Evolutionary conservation across 2,113 vertebrate species (phyloP), one percentile per base, ranked within the genome.

Genomic region (Poicephalus gulielmi): DNA sequence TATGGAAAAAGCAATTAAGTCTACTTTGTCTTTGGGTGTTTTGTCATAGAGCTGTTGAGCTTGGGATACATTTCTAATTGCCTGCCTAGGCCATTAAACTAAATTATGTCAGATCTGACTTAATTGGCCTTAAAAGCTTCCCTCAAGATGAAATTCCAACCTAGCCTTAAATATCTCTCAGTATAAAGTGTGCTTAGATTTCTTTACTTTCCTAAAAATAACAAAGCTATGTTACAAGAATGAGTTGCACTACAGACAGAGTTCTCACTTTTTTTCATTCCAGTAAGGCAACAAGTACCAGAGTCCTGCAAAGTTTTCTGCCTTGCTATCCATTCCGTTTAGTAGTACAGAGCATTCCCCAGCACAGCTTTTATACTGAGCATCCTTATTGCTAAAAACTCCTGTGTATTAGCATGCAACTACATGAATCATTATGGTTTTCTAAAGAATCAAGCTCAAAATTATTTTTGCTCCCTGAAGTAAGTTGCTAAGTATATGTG

Each of bases 41-140:
- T 88, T 85, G 46, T 83, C 46, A 70, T 16, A 43, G 67, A 80
- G 17, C 50, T 81, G 52, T 68, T 90, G 80, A 86, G 33, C 70
- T 57, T 79, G 73, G 73, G 83, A 84, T 76, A 52, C 31, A 69
- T 79, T 93, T 84, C 69, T 93, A 92, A 79, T 88, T 92, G 52
- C 10, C 46, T 90, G 52, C 24, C 71, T 60, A 41, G 47, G 44
- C 25, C 11, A 11, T 79, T 92, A 83, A 71, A 80, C 49, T 92
- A 79, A 71, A 84, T 92, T 76, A 93, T 68, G 31, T 78, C 76
- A 84, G 47, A 96, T 31, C 11, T 94, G 47, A 95, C 94, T 88
- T 94, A 94, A 95, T 94, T 78, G 88, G 75, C 55, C 57, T 52
- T 92, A 91, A 96, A 96, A 96, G 62, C 69, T 82, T 86, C 15